These are phyloP conservation scores for Frieseomelitta varia DNA, from an alignment of 1,140 invertebrate species.

Conservation along the genomic window DNA sequence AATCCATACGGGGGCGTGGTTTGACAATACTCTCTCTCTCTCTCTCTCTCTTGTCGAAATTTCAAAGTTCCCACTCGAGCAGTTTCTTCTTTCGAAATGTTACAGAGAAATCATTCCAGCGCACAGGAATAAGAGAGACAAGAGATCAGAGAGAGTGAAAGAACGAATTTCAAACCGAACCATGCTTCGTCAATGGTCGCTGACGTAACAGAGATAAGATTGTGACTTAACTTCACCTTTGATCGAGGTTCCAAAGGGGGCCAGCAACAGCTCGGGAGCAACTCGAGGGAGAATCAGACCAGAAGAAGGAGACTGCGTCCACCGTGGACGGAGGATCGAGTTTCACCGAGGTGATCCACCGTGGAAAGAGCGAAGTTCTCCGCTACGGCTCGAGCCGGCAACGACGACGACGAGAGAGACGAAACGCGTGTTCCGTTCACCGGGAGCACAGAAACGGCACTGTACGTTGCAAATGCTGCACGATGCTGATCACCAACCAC, in stretches of 20 bases:
- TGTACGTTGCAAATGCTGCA: constrained; percentile 70
- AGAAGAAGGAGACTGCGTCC: background rate
- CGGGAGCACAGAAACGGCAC: constrained; percentile 75
- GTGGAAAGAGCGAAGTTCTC: background rate
- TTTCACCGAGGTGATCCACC: background rate
- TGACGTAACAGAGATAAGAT: background rate
- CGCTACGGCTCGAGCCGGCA: background rate
- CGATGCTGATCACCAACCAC: constrained; percentile 62
- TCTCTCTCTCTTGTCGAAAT: background rate
- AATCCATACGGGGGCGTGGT: constrained; percentile 53
- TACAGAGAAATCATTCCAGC: background rate
- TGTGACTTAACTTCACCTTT: constrained; percentile 25
- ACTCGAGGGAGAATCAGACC: background rate
- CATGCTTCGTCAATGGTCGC: background rate
- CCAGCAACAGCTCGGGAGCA: background rate
- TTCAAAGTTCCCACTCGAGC: background rate
- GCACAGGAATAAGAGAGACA: background rate
- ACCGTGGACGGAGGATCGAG: background rate
- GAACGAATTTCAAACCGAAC: no score
- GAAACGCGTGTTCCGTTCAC: constrained; percentile 71
- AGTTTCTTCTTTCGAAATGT: background rate
- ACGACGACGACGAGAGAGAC: constrained; percentile 29
- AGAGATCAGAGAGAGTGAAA: background rate
- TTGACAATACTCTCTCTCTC: background rate
- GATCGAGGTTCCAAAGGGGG: background rate